Conservation (phyloP, 1,140 invertebrate genomes). For the Scaptomyza graminum region DNA sequence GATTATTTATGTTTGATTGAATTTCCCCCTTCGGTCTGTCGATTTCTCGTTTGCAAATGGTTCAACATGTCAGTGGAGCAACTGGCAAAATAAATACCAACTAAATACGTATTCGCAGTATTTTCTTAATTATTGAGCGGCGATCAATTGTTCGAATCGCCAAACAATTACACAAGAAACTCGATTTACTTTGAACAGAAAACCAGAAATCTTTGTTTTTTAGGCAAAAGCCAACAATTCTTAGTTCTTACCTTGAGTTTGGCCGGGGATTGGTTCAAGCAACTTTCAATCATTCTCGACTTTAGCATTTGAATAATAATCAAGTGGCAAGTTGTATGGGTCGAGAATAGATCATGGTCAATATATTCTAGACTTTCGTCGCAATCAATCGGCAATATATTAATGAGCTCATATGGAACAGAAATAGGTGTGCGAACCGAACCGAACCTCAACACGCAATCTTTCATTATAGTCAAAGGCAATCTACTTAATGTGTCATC, state of each 20-base stretch:
- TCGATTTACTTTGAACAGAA: conserved; percentile 5
- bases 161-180: conserved; percentile 47
- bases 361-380: neutral
- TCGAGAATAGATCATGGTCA: conserved; percentile 37
- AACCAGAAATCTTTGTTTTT: conserved; percentile 1
- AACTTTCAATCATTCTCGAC: no score
- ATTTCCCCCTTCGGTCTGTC: conserved; percentile 27
- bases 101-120: conserved; percentile 10
- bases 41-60: conserved; percentile 39
- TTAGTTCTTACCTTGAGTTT: conserved; percentile 36
- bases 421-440: no score
- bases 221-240: conserved; percentile 17
- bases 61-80: conserved; percentile 59
- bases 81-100: conserved; percentile 50
- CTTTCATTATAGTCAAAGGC: conserved; percentile 34
- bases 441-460: conserved; percentile 34
- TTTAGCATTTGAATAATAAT: no score
- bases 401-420: neutral
- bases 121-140: conserved; percentile 57
- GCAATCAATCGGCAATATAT: conserved; percentile 25
- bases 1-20: conserved; percentile 31
- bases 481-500: conserved; percentile 36
- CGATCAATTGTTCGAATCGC: conserved; percentile 26
- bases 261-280: conserved; percentile 1
- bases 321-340: conserved; percentile 30